These are phyloP conservation scores for Anolis apletophallus DNA, from an alignment of 2,797 vertebrate species.

Conservation along the genomic window DNA sequence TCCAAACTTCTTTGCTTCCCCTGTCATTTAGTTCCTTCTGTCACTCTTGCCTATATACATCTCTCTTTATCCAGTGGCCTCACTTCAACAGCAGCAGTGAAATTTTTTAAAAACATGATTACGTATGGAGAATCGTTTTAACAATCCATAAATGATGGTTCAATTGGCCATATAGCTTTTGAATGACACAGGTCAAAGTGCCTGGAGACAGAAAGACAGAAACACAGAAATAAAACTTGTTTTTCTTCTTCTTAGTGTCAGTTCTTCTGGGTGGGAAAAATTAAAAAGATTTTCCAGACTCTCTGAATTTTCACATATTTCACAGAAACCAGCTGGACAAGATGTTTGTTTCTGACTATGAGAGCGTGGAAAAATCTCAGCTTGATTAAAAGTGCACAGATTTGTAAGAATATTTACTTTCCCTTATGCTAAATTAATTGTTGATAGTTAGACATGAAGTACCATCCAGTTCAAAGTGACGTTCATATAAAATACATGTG, in stretches of 20 bases:
- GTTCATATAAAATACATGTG: conserved; percentile 2
- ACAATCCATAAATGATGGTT: too few species aligned
- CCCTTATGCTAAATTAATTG: conserved; percentile 32
- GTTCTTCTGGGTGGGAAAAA: not conserved
- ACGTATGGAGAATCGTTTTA: too few species aligned
- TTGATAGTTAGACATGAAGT: not conserved
- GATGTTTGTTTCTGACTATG: conserved; percentile 49
- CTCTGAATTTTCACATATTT: conserved; percentile 5
- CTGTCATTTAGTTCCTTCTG: not conserved
- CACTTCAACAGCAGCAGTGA: too few species aligned
- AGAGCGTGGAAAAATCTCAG: conserved; percentile 28
- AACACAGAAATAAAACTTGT: conserved; percentile 4
- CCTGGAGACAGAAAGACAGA: not conserved
- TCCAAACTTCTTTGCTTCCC: not conserved
- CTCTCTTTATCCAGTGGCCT: too few species aligned
- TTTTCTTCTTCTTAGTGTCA: not conserved
- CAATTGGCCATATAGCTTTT: not conserved
- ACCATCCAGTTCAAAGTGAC: conserved; percentile 23
- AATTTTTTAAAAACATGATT: too few species aligned
- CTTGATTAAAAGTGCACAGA: conserved; percentile 44
- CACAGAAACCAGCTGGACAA: conserved; percentile 37
- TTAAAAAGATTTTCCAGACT: conserved; percentile 33
- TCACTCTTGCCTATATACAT: too few species aligned
- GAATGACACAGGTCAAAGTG: conserved; percentile 2
- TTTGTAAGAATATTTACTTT: conserved; percentile 12